Evolutionary conservation across 2,888 invertebrate species (phyloP), one percentile per base, ranked within the genome.

Genomic region (Aphidoletes aphidimyza): DNA sequence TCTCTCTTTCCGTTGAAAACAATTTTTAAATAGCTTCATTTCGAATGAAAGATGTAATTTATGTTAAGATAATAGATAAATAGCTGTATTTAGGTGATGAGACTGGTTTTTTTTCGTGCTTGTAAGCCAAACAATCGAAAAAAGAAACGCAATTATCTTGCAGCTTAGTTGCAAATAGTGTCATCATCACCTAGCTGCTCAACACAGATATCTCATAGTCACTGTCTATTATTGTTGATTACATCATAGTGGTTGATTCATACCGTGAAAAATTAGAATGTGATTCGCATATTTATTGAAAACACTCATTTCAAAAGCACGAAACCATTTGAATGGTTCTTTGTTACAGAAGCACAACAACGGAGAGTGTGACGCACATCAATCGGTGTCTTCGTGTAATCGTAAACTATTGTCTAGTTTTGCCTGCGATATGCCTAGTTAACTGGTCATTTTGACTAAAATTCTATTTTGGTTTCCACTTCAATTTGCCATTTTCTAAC

Each of bases 151-250:
- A 30, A 30, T 69, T 69, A 69, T 69, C 69, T 69, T 54, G 26
- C 26, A 30, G 69, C 34, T 30, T 14, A 69, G 30, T 30, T 69
- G 69, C 69, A 69, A 22, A 54, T 0, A 69, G 30, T 34, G 69
- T 69, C 69, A 69, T 69, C 69, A 30, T 14, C 69, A 69, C 69
- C 69, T 6, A 47, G 17, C 17, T 14, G 34, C 69, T n/a, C 22
- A 22, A 54, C 54, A 22, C 17, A 47, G 9, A 47, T 47, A 47
- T 42, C 8, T 42, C 54, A 54, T 54, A 17, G 22, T 11, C 69
- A 69, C 17, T n/a, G 69, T 69, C 30, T 69, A 69, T 69, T 69
- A 69, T 30, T n/a, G 69, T 1, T 69, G 69, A 69, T 69, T 69
- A 69, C 69, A 30, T 69, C 69, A 69, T 34, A 14, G 34, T 14